Percentiles rank a stretch among this genome's conserved stretches.
These are phyloP conservation scores for Copidosoma floridanum DNA, from an alignment of 1,140 invertebrate species.

Conservation along the genomic window DNA sequence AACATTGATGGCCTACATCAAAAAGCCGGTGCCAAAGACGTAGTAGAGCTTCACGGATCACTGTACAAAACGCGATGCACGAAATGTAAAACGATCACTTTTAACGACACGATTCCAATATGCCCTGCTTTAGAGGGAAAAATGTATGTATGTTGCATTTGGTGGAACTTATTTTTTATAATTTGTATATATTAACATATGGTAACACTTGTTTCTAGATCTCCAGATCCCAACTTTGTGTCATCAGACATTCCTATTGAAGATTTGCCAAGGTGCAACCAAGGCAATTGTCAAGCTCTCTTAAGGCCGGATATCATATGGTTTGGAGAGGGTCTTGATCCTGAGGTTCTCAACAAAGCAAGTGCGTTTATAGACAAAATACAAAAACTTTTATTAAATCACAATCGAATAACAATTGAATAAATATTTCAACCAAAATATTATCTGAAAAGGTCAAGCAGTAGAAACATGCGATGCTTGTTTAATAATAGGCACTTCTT, in stretches of 20 bases:
- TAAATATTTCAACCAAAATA: slow-evolving; percentile 1
- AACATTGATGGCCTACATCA: slow-evolving; percentile 90
- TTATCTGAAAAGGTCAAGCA: slow-evolving; percentile 55
- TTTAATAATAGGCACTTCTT: slow-evolving; percentile 83
- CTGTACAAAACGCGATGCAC: slow-evolving; percentile 81
- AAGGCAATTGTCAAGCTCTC: slow-evolving; percentile 67
- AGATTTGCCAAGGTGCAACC: slow-evolving; percentile 71
- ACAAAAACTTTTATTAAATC: slow-evolving; percentile 19
- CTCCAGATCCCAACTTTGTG: slow-evolving; percentile 44
- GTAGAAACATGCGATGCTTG: slow-evolving; percentile 78
- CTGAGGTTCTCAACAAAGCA: slow-evolving; percentile 63
- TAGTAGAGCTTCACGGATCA: slow-evolving; percentile 89
- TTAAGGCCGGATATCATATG: slow-evolving; percentile 84
- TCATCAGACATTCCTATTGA: slow-evolving; percentile 62
- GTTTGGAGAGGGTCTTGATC: slow-evolving; percentile 83
- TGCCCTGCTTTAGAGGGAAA: slow-evolving; percentile 63
- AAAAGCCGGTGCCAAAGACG: slow-evolving; percentile 75
- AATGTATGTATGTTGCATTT: slow-evolving; percentile 44
- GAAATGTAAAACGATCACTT: slow-evolving; percentile 68
- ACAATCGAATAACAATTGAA: not conserved
- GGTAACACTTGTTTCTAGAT: slow-evolving; percentile 32
- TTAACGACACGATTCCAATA: slow-evolving; percentile 80
- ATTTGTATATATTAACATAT: not conserved
- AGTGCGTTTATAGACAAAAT: slow-evolving; percentile 51
- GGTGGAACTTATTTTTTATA: slow-evolving; percentile 1